Percentiles rank a stretch among this genome's conserved stretches.
These are phyloP conservation scores for Limnephilus lunatus DNA, from an alignment of 2,888 invertebrate genomes.

Conservation along the genomic window DNA sequence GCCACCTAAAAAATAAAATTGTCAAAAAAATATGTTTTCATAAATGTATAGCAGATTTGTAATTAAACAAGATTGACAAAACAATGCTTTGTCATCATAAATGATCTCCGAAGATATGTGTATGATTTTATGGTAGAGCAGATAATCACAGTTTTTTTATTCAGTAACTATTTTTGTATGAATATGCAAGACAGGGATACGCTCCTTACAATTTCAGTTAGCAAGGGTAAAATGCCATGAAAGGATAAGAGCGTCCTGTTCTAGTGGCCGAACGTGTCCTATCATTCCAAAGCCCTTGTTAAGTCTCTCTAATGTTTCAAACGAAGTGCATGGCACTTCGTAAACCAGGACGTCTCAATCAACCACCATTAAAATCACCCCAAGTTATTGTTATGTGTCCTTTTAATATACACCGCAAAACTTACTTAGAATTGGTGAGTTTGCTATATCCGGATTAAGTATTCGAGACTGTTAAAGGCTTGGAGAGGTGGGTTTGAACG, in stretches of 20 bases:
- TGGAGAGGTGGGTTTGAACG: constrained; percentile 24
- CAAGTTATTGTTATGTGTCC: background rate
- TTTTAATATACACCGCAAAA: background rate
- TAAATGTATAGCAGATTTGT: background rate
- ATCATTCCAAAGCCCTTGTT: constrained; percentile 41
- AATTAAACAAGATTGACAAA: background rate
- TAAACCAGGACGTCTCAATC: background rate
- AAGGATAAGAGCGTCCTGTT: constrained; percentile 46
- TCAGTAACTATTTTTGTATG: background rate
- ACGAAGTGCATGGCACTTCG: background rate
- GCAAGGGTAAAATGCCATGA: constrained; percentile 16
- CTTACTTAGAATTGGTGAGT: background rate
- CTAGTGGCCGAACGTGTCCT: constrained; percentile 54
- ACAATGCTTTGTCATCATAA: background rate
- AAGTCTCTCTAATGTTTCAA: constrained; percentile 6
- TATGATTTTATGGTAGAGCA: background rate
- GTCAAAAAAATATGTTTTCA: no score
- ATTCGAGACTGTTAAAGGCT: constrained; percentile 28
- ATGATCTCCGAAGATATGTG: background rate
- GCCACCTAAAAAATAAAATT: background rate
- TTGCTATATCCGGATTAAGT: constrained; percentile 26
- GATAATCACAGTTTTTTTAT: background rate
- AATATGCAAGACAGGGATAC: background rate
- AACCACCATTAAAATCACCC: background rate
- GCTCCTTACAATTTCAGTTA: constrained; percentile 18